Evolutionary conservation across 2,888 invertebrate genomes (phyloP).

Genomic region (Tachina grossa): DNA sequence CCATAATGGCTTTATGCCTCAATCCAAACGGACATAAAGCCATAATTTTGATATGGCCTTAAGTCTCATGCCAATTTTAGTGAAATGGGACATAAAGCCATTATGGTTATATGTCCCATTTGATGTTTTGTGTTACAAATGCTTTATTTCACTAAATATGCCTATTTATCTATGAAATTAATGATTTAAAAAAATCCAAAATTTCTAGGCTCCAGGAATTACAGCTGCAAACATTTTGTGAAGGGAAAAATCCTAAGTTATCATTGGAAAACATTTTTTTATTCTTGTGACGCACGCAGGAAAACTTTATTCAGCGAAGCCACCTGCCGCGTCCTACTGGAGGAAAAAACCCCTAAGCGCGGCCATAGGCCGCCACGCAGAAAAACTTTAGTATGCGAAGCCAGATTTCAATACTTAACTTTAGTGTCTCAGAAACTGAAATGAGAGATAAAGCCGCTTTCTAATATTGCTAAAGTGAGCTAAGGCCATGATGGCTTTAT

Average conservation of each 20-base stretch:
- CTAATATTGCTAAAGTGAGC: too few species aligned
- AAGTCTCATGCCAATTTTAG: slow-evolving; percentile 20
- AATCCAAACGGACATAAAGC: slow-evolving; percentile 14
- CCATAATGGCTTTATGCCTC: neutral
- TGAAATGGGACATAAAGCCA: slow-evolving; percentile 23
- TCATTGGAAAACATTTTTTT: neutral
- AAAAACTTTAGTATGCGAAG: too few species aligned
- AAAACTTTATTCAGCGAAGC: neutral
- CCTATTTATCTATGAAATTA: slow-evolving; percentile 28
- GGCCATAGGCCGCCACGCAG: neutral
- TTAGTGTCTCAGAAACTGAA: too few species aligned
- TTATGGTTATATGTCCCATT: slow-evolving; percentile 14
- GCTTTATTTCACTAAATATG: slow-evolving; percentile 14
- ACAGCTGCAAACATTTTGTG: slow-evolving; percentile 18
- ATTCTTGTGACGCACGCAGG: too few species aligned
- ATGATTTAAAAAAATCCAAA: slow-evolving; percentile 20
- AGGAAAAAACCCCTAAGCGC: neutral
- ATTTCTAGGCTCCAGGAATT: slow-evolving; percentile 29
- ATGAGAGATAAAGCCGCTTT: too few species aligned
- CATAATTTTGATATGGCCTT: slow-evolving; percentile 24
- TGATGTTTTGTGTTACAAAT: slow-evolving; percentile 17
- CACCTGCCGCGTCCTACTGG: neutral
- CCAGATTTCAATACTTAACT: too few species aligned
- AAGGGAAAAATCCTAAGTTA: neutral
- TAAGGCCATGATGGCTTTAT: too few species aligned